phyloP scores from a whole-genome alignment of 2,113 vertebrate genomes.

The Parus major region DNA sequence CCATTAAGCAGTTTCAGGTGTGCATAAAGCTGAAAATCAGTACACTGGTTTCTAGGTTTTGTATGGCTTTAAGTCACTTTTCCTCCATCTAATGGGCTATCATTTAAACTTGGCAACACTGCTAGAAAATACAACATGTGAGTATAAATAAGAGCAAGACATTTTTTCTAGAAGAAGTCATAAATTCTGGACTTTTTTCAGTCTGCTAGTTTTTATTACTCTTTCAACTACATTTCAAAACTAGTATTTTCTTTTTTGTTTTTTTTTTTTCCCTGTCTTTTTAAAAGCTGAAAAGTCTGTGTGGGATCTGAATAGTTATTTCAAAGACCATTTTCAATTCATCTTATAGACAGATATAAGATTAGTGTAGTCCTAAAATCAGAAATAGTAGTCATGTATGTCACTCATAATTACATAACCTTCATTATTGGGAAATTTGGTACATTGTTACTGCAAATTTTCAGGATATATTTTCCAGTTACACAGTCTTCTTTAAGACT shows the following conservation, averaged over 20 bases:
- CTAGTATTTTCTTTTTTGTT: background rate
- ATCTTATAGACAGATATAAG: background rate
- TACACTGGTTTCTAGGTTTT: background rate
- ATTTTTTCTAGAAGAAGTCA: background rate
- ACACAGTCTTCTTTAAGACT: background rate
- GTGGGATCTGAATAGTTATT: background rate
- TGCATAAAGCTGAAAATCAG: background rate
- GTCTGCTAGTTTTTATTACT: background rate
- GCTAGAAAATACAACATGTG: background rate
- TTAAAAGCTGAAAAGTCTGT: background rate
- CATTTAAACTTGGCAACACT: background rate
- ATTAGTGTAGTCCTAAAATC: background rate
- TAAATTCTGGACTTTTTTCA: background rate
- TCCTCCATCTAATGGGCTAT: background rate
- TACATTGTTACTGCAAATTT: background rate
- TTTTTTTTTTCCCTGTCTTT: rapidly evolving
- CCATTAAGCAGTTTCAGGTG: background rate
- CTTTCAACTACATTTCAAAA: background rate
- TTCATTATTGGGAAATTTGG: background rate
- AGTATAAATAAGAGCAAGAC: background rate
- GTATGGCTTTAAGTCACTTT: background rate
- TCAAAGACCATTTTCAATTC: background rate
- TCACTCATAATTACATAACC: background rate
- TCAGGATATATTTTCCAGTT: background rate
- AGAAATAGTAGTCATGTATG: background rate